Percentiles rank a stretch among this genome's conserved stretches.
Evolutionary conservation across 2,797 vertebrate genomes (phyloP).

Genomic region (Urophycis tenuis): DNA sequence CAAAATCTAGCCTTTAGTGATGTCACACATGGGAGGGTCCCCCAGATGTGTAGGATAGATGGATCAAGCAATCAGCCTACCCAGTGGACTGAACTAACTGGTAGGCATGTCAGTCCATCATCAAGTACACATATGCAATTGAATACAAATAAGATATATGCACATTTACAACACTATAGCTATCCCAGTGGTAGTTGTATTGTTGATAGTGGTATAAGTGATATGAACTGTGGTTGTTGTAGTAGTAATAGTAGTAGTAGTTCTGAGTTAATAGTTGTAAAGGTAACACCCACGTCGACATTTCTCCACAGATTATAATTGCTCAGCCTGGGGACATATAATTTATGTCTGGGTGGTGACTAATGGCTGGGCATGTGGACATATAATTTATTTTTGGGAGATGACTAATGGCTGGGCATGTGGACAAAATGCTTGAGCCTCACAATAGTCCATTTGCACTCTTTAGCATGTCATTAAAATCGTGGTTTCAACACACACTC

Average conservation of each 20-base stretch:
- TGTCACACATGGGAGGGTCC: too few species aligned
- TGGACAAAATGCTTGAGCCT: conserved; percentile 48
- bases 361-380: conserved; percentile 50
- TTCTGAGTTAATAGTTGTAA: not conserved
- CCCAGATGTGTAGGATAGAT: too few species aligned
- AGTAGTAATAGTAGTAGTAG: not conserved
- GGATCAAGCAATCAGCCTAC: too few species aligned
- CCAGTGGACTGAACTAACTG: conserved; percentile 4
- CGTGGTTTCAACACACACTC: conserved; percentile 36
- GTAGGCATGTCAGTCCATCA: not conserved
- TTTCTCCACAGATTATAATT: conserved; percentile 12
- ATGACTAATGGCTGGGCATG: conserved; percentile 55
- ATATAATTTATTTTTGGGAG: conserved; percentile 34
- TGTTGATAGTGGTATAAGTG: not conserved
- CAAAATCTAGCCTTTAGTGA: too few species aligned
- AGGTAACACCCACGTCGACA: not conserved
- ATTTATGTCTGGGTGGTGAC: conserved; percentile 42
- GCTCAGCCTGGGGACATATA: not conserved
- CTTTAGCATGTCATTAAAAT: conserved; percentile 63
- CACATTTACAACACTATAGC: not conserved
- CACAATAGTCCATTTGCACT: conserved; percentile 57
- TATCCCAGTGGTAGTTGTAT: not conserved
- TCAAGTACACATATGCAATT: not conserved
- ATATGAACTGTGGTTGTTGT: not conserved
- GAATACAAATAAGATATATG: not conserved